Percentiles rank a stretch among this genome's conserved stretches.
These are phyloP conservation scores for Luidia sarsii DNA, from an alignment of 53 echinoderm and acorn worm species.

Conservation along the genomic window DNA sequence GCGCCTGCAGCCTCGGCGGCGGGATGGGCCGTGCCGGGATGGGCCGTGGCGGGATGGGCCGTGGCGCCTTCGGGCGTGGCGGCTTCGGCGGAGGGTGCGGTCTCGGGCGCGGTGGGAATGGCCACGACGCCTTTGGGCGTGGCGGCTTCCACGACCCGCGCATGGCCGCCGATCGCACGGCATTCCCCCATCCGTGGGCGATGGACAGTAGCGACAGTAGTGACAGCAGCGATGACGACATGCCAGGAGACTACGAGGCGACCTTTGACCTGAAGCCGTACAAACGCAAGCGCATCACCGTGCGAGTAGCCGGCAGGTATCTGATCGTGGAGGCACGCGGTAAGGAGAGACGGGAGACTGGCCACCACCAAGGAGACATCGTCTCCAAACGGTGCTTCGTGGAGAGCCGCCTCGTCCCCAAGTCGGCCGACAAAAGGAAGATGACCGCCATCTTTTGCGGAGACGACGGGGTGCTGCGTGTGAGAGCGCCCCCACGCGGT, in stretches of 20 bases:
- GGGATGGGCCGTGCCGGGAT: not conserved
- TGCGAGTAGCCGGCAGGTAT: constrained; percentile 25
- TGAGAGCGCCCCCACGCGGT: not conserved
- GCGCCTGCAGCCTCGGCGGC: not conserved
- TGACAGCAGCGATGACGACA: not conserved
- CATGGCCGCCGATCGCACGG: no score
- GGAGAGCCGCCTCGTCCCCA: constrained; percentile 10
- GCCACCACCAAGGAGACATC: not conserved
- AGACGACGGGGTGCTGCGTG: constrained; percentile 19
- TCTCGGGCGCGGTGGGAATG: not conserved
- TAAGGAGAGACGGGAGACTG: not conserved
- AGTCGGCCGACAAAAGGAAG: not conserved
- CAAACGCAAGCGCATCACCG: constrained; percentile 5
- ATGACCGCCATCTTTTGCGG: constrained; percentile 10
- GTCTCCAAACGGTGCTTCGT: constrained; percentile 14
- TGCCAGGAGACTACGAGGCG: not conserved
- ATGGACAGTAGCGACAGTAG: not conserved
- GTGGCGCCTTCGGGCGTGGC: not conserved
- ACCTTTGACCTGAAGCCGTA: constrained; percentile 14
- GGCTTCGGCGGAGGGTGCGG: not conserved
- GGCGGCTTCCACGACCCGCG: not conserved
- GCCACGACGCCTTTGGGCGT: not conserved
- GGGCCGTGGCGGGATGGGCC: not conserved
- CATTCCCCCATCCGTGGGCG: not conserved
- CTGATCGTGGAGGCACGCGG: constrained; percentile 6